A percentile compares a stretch with the other conserved stretches of the same genome.
These are phyloP conservation scores for Orthonyx spaldingii DNA, from an alignment of 2,113 vertebrate species.

Conservation along the genomic window DNA sequence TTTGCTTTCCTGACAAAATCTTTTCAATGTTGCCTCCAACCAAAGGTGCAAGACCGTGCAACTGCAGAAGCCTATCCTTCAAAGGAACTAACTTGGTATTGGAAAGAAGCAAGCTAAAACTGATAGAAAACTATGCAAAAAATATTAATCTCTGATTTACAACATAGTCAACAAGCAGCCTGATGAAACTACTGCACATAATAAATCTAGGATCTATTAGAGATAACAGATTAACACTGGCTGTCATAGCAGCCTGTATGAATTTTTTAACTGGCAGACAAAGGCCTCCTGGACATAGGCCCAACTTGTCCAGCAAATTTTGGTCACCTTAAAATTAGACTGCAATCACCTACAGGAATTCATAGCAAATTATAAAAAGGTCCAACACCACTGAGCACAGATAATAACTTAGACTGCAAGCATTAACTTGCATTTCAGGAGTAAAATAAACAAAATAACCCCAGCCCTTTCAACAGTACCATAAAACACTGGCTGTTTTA, in stretches of 20 bases:
- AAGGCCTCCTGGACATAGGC: neutral
- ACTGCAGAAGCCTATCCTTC: neutral
- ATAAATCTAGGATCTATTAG: neutral
- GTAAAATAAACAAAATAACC: neutral
- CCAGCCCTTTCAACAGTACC: neutral
- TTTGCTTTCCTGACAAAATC: neutral
- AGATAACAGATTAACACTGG: neutral
- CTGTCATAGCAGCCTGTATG: neutral
- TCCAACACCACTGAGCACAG: neutral
- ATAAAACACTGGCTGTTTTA: neutral
- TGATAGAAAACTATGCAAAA: neutral
- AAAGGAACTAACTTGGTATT: neutral
- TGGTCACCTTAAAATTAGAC: neutral
- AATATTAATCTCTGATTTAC: neutral
- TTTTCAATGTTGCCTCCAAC: neutral
- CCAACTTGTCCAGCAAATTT: neutral
- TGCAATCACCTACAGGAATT: neutral
- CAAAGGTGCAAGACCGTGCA: neutral
- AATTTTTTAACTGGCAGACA: neutral
- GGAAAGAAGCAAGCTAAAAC: neutral
- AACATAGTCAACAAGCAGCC: neutral
- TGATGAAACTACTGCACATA: neutral
- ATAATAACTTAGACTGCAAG: neutral
- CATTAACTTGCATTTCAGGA: neutral
- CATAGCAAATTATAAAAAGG: neutral